Percentiles rank a stretch among this genome's conserved stretches.
Conservation (phyloP, 2,113 vertebrate genomes). For the Pristiophorus japonicus region DNA sequence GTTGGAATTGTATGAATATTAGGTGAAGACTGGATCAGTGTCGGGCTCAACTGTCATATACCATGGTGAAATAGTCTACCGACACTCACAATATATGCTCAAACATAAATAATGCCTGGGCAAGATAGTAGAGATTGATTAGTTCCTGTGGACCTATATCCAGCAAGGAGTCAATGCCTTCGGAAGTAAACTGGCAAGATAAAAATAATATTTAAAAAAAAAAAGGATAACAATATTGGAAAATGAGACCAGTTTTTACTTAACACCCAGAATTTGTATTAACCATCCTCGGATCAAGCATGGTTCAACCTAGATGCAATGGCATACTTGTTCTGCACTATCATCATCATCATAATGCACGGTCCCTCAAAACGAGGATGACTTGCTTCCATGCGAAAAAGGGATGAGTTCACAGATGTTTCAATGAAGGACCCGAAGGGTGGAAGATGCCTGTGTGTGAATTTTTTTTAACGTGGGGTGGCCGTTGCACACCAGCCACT, state of each 20-base stretch:
- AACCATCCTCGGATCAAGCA: neutral
- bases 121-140: neutral
- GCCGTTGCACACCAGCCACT: no score
- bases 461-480: no score
- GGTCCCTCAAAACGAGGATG: no score
- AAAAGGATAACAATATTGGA: neutral
- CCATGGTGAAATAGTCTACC: neutral
- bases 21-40: neutral
- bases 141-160: neutral
- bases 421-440: no score
- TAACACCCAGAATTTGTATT: neutral
- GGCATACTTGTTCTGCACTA: neutral
- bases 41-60: neutral
- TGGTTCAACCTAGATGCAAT: neutral
- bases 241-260: neutral
- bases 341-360: no score
- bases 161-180: neutral
- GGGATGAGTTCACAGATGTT: no score
- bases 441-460: no score
- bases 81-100: neutral
- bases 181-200: neutral
- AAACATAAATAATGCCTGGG: neutral
- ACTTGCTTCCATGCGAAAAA: no score
- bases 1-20: neutral
- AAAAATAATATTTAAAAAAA: neutral